Conservation (phyloP, 2,888 invertebrate genomes). For the Hyposoter didymator region DNA sequence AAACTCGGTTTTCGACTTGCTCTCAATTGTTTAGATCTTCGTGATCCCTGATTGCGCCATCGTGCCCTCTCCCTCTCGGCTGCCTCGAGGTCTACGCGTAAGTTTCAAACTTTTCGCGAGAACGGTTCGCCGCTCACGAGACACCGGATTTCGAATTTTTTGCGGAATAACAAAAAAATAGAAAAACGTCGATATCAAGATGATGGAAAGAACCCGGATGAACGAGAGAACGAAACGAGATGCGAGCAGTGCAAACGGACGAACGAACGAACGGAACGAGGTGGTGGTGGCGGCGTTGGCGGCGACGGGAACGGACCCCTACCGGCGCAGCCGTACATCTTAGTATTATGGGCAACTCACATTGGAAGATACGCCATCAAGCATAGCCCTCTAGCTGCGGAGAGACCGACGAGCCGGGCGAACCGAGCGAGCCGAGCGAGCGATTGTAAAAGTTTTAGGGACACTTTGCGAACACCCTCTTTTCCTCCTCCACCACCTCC, state of each 20-base stretch:
- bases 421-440: constrained; percentile 83
- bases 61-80: not conserved
- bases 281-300: constrained; percentile 70
- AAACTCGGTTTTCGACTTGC: not conserved
- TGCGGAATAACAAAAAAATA: constrained; percentile 9
- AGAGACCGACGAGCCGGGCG: constrained; percentile 84
- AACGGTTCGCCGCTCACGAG: constrained; percentile 1
- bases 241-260: constrained; percentile 62
- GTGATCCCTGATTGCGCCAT: constrained; percentile 10
- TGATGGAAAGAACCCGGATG: constrained; percentile 43
- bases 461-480: constrained; percentile 86
- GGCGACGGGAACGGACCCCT: constrained; percentile 82
- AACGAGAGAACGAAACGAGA: constrained; percentile 63
- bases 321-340: constrained; percentile 88
- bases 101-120: constrained; percentile 31
- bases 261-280: constrained; percentile 62
- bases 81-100: not conserved
- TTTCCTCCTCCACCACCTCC: constrained; percentile 69
- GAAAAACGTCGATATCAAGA: constrained; percentile 44
- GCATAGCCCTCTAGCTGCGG: constrained; percentile 85
- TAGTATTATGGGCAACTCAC: constrained; percentile 88
- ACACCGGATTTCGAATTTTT: constrained; percentile 26
- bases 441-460: constrained; percentile 88
- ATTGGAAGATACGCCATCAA: constrained; percentile 89
- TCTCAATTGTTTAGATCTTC: constrained; percentile 3